Evolutionary conservation across 2,113 vertebrate genomes (phyloP).

Genomic region (Oreochromis niloticus): DNA sequence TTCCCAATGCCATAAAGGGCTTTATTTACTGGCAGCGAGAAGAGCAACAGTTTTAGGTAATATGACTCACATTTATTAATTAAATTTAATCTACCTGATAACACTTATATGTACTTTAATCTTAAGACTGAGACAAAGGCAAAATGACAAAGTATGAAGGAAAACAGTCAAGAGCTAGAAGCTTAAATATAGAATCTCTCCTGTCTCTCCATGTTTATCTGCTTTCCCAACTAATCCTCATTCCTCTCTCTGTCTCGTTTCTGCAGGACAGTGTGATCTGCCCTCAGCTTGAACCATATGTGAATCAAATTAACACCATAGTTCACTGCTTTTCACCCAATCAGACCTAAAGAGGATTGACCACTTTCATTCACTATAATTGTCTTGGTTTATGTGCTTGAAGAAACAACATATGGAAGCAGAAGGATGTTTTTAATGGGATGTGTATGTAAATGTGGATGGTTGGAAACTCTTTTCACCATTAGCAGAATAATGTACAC

Average conservation of each 20-base stretch:
- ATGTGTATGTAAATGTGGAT: not conserved
- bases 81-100: accelerated
- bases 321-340: not conserved
- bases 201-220: not conserved
- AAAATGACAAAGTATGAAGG: not conserved
- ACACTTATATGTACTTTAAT: not conserved
- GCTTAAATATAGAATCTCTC: not conserved
- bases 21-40: not conserved
- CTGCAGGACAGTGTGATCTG: not conserved
- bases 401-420: not conserved
- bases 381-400: not conserved
- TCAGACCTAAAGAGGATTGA: not conserved
- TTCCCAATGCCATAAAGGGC: not conserved
- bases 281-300: not conserved
- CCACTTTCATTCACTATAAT: not conserved
- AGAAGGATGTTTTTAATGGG: not conserved
- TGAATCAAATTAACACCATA: not conserved
- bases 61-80: not conserved
- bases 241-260: not conserved
- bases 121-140: not conserved
- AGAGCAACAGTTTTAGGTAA: not conserved
- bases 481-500: not conserved
- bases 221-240: not conserved
- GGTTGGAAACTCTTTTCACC: not conserved
- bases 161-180: not conserved